A percentile compares a stretch with the other conserved stretches of the same genome.
phyloP scores from a whole-genome alignment of 2,113 vertebrate species.

The Apeltes quadracus region DNA sequence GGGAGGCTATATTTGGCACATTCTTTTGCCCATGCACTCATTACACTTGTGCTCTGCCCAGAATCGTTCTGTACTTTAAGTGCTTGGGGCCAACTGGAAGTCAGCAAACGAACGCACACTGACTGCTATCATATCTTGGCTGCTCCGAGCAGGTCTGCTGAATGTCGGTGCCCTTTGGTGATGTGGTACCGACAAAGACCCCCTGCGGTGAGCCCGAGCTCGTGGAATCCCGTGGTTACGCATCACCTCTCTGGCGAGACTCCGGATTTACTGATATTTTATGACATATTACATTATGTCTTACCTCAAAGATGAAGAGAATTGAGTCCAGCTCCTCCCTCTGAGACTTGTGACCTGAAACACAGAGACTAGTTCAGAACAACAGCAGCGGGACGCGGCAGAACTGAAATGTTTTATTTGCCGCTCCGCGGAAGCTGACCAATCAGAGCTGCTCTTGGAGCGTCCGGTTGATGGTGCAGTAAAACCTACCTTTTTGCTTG shows the following conservation, averaged over 20 bases:
- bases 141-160: constrained; percentile 25
- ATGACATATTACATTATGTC: too few relatives aligned
- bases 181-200: constrained; percentile 6
- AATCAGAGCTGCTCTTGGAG: constrained; percentile 66
- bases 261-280: not conserved
- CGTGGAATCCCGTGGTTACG: constrained; percentile 4
- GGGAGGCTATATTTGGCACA: not conserved
- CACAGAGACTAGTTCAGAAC: constrained; percentile 2
- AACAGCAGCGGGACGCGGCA: not conserved
- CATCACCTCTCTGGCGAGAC: not conserved
- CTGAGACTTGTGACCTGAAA: constrained; percentile 96
- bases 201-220: not conserved
- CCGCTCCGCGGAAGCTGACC: constrained; percentile 83
- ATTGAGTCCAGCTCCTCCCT: constrained; percentile 98
- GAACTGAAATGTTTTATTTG: not conserved
- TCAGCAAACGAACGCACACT: constrained; percentile 26
- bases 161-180: constrained; percentile 43
- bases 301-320: constrained; percentile 99
- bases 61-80: constrained; percentile 23
- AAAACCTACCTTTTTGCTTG: constrained; percentile 93
- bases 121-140: constrained; percentile 51
- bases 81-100: constrained; percentile 18
- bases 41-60: not conserved
- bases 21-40: not conserved
- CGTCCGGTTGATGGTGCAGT: constrained; percentile 59